Evolutionary conservation across 2,888 invertebrate genomes (phyloP).

Genomic region (Esperia sulphurella): DNA sequence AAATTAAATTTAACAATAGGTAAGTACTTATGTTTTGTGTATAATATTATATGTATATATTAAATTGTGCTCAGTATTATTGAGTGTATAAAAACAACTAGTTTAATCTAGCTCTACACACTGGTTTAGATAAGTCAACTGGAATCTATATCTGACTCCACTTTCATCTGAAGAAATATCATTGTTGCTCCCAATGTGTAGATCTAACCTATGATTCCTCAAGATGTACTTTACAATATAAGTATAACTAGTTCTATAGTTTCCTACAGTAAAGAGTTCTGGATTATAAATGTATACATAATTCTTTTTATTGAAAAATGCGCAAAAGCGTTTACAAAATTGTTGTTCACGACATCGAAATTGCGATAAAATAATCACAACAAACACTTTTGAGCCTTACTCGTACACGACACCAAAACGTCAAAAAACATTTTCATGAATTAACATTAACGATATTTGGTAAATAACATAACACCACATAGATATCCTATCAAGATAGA

Average conservation of each 20-base stretch:
- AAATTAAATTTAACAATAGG: too few species aligned
- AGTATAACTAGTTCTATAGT: background rate
- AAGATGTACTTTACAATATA: too few species aligned
- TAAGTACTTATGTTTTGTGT: too few species aligned
- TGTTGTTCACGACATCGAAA: conserved; percentile 66
- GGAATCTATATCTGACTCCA: too few species aligned
- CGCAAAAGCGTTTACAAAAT: conserved; percentile 75
- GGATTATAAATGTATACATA: conserved; percentile 30
- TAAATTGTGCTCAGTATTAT: background rate
- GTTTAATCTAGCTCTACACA: too few species aligned
- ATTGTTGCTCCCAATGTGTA: too few species aligned
- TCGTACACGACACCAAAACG: conserved; percentile 30
- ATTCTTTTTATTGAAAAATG: conserved; percentile 46
- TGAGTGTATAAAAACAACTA: background rate
- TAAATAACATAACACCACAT: too few species aligned
- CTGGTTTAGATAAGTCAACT: too few species aligned
- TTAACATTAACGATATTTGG: background rate
- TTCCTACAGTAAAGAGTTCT: conserved; percentile 9
- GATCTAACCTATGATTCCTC: too few species aligned
- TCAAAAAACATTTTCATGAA: background rate
- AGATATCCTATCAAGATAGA: too few species aligned
- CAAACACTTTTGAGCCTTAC: conserved; percentile 43
- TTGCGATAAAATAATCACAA: conserved; percentile 54
- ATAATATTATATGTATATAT: background rate
- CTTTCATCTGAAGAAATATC: too few species aligned